Evolutionary conservation across 1,140 invertebrate species (phyloP), one percentile per base, ranked within the genome.

Genomic region (Augochlora pura): DNA sequence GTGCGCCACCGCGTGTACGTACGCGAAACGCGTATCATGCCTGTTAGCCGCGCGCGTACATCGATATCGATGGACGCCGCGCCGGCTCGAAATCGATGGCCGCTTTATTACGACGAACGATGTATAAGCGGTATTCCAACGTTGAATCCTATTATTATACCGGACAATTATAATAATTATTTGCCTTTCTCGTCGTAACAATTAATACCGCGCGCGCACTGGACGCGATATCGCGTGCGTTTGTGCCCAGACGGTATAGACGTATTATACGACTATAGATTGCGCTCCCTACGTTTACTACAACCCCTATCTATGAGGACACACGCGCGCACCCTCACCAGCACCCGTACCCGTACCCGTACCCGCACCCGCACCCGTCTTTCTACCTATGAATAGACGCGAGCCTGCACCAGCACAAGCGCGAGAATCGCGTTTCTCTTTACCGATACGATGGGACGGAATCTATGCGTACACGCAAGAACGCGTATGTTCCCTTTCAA

Each of bases 161-260:
- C 82, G 86, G 89, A 91, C 89, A 92, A 91, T 92, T 92, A 93
- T 92, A 91, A 92, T 92, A 93, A 92, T 93, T 92, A 93, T 93
- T 92, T 93, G 89, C 89, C 88, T 92, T 92, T 91, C 80, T 86
- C 87, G 88, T 91, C 88, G 88, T 90, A 92, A 92, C 92, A 92
- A 92, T 92, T 91, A 89, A 92, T 93, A 91, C 88, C 84, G 80
- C 79, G 83, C 79, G 83, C 81, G 83, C 85, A 83, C 87, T 82
- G 88, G 87, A 82, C 80, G 77, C 75, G 82, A 80, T 87, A 88
- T 82, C 75, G 80, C 67, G 54, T n/a, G 77, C 77, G 77, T 74
- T 66, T 79, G 71, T 49, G 77, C 39, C 77, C 70, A 66, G 71
- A 78, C 77, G 69, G 46, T 27, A 62, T 49, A 18, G 38, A 77